Evolutionary conservation across 92 coral and sea anemone genomes (phyloP).

Genomic region (Desmophyllum pertusum): DNA sequence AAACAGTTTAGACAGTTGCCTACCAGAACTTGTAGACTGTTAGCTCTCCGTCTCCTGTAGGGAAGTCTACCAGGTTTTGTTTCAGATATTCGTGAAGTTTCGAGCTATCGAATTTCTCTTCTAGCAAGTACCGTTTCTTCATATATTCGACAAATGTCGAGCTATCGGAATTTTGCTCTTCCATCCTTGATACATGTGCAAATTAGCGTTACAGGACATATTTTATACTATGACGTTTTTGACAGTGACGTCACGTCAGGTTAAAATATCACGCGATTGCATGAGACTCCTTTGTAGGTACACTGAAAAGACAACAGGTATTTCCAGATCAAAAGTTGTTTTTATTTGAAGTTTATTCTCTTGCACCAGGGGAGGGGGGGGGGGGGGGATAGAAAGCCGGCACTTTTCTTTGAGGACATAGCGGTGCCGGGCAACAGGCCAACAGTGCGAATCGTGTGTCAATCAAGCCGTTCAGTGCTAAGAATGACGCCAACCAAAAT

Average conservation of each 20-base stretch:
- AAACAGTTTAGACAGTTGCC: too few species aligned
- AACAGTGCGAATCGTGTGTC: too few species aligned
- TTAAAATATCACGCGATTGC: neutral
- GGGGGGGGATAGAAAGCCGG: too few species aligned
- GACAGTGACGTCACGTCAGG: conserved; percentile 11
- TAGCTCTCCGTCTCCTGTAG: conserved; percentile 20
- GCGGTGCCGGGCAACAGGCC: too few species aligned
- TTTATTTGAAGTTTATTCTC: too few species aligned
- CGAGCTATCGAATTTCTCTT: conserved; percentile 29
- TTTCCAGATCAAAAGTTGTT: too few species aligned
- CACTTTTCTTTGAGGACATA: too few species aligned
- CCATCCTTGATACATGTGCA: neutral
- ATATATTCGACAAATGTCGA: conserved; percentile 15
- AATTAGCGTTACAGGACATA: neutral
- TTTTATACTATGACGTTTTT: neutral
- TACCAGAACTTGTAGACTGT: conserved; percentile 33
- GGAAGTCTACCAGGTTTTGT: conserved; percentile 36
- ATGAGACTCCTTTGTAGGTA: too few species aligned
- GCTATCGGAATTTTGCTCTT: conserved; percentile 12
- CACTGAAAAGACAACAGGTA: too few species aligned
- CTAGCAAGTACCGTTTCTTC: conserved; percentile 11
- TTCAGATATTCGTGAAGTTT: conserved; percentile 36
- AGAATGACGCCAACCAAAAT: too few species aligned
- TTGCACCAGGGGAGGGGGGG: too few species aligned
- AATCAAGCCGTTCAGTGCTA: too few species aligned